Conservation (phyloP, 2,888 invertebrate species). For the Neoaliturus tenellus region DNA sequence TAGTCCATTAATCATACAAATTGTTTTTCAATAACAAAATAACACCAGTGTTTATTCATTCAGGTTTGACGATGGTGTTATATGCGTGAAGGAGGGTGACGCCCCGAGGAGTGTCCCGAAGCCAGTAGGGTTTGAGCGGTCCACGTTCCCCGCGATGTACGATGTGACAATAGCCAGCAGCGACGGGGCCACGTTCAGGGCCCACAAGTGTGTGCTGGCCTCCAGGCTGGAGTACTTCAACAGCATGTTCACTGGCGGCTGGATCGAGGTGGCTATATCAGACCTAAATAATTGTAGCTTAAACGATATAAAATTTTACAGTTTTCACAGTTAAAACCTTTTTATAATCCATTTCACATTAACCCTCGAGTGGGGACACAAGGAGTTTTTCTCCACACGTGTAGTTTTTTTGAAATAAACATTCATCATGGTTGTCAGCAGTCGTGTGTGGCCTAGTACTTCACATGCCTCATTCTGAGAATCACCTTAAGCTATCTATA, state of each 20-base stretch:
- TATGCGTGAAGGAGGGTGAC: constrained; percentile 58
- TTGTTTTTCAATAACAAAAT: not conserved
- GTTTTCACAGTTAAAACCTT: too few species aligned
- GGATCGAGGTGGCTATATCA: constrained; percentile 81
- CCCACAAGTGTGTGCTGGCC: constrained; percentile 89
- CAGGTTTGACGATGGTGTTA: constrained; percentile 65
- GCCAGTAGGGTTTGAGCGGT: constrained; percentile 55
- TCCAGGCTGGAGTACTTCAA: constrained; percentile 91
- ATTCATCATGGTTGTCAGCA: too few species aligned
- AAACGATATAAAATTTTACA: too few species aligned
- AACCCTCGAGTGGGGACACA: too few species aligned
- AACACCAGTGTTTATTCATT: not conserved
- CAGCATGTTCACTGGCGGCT: constrained; percentile 87
- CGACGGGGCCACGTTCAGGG: constrained; percentile 74
- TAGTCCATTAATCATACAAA: not conserved
- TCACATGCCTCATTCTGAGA: too few species aligned
- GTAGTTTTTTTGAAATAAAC: too few species aligned
- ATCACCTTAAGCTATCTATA: too few species aligned
- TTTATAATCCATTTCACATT: too few species aligned
- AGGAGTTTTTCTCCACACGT: too few species aligned
- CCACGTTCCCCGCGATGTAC: constrained; percentile 68
- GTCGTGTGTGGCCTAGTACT: too few species aligned
- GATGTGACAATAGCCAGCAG: constrained; percentile 71
- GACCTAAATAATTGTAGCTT: too few species aligned
- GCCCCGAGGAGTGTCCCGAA: not conserved